A percentile compares a stretch with the other conserved stretches of the same genome.
These are phyloP conservation scores for Coboldia fuscipes DNA, from an alignment of 1,140 invertebrate genomes.

Conservation along the genomic window DNA sequence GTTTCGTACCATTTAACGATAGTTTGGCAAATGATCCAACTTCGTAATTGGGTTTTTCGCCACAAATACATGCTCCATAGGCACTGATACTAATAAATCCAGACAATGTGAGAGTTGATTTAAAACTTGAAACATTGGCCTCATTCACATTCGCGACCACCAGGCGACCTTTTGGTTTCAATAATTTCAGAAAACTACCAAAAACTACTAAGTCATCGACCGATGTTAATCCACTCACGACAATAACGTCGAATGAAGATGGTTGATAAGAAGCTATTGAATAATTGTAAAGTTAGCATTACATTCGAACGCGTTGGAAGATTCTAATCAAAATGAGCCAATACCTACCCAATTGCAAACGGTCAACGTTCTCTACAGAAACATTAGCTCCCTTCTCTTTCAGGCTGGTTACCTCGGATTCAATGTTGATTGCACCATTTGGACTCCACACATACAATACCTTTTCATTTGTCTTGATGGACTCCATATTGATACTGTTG, in stretches of 20 bases:
- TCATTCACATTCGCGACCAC: slow-evolving; percentile 21
- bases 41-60: slow-evolving; percentile 43
- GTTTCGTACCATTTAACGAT: slow-evolving; percentile 20
- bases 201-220: slow-evolving; percentile 26
- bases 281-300: slow-evolving; percentile 3
- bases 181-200: slow-evolving; percentile 27
- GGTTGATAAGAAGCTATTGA: slow-evolving; percentile 25
- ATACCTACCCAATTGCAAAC: slow-evolving; percentile 15
- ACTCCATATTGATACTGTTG: too few species aligned
- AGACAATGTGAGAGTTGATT: slow-evolving; percentile 32
- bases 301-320: background rate
- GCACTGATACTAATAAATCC: slow-evolving; percentile 34
- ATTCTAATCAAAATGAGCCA: background rate
- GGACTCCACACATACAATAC: too few species aligned
- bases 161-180: slow-evolving; percentile 34
- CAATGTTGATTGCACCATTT: too few species aligned
- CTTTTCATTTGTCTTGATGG: too few species aligned
- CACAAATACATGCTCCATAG: slow-evolving; percentile 21
- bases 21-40: slow-evolving; percentile 30
- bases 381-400: slow-evolving; percentile 14
- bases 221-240: slow-evolving; percentile 28
- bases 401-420: too few species aligned
- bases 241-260: slow-evolving; percentile 32
- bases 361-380: slow-evolving; percentile 16
- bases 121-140: slow-evolving; percentile 13